A percentile compares a stretch with the other conserved stretches of the same genome.
These are phyloP conservation scores for Tympanoctomys barrerae DNA, from an alignment of 2,797 vertebrate species.

Conservation along the genomic window DNA sequence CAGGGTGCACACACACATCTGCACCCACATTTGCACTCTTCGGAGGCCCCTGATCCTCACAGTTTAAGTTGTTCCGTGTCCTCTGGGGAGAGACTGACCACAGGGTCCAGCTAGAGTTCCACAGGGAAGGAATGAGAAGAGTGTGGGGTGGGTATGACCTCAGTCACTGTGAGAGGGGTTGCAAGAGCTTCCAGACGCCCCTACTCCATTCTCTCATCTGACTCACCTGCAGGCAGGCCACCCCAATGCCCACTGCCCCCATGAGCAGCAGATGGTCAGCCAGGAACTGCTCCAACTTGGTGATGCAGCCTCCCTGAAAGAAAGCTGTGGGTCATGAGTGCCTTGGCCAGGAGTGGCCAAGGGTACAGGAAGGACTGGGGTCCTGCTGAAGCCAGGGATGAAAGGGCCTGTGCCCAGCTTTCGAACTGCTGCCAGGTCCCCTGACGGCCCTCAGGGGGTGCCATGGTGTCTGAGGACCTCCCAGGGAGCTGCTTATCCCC, in stretches of 20 bases:
- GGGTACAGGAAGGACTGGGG: not conserved
- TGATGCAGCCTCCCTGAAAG: constrained; percentile 93
- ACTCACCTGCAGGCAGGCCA: constrained; percentile 94
- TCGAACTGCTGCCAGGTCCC: not conserved
- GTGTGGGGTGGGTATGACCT: too few species aligned
- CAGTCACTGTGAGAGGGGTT: not conserved
- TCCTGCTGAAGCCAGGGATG: not conserved
- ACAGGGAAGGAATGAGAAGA: not conserved
- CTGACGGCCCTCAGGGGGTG: not conserved
- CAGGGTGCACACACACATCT: constrained; percentile 13
- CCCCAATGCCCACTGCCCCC: constrained; percentile 93
- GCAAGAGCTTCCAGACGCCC: not conserved
- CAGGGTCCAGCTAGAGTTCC: not conserved
- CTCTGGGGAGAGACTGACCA: constrained; percentile 18
- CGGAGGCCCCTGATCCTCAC: constrained; percentile 15
- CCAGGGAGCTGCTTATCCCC: not conserved
- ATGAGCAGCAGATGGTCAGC: constrained; percentile 93
- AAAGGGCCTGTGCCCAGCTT: not conserved
- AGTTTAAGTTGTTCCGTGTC: not conserved
- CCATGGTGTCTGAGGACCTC: not conserved
- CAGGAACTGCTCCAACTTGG: constrained; percentile 93
- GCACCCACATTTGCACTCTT: constrained; percentile 38
- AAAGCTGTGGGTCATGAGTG: not conserved
- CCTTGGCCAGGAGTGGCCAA: fast-evolving
- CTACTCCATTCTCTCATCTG: fast-evolving